Base-by-base conservation (phyloP, 2,797 vertebrate genomes). In the Bradypodion ventrale region DNA sequence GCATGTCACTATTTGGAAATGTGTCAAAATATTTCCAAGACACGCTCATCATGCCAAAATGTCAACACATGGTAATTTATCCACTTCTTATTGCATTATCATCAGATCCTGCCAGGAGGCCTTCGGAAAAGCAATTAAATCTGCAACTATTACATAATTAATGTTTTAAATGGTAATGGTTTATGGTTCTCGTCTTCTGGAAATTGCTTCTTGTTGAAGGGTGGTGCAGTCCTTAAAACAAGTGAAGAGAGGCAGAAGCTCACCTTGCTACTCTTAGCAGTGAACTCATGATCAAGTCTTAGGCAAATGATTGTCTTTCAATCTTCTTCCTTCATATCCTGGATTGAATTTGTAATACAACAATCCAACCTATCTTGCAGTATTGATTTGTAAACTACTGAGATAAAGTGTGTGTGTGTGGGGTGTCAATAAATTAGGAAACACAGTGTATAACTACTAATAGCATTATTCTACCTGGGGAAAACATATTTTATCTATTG, bases 11-110 rank as follows among this genome's bases (percentile, higher is more conserved):
- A 52, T 75, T 66, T 52, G 32, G 46, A 32, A 56, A 62, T 32
- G 16, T n/a, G n/a, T 73, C 37, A 80, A 70, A 70, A 52, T 40
- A 72, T 73, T 69, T 82, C 37, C 21, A 62, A 82, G n/a, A 44
- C 42, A 37, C 44, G 32, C n/a, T 59, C 19, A 12, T 40, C 7
- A 4, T 75, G 42, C 68, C 19, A 37, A 79, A 79, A 68, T 52
- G 63, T 69, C 78, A 81, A 81, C 19, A 37, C 32, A 56, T 66
- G 44, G n/a, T 74, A 75, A 80, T 32, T 52, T 37, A 37, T 56
- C 75, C 9, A 56, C 68, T 84, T 44, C 29, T 68, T 68, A 56
- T 10, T 72, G 10, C 66, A 75, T 75, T n/a, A 85, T 75, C 13
- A 8, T 25, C 32, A 35, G 59, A 80, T 35, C 52, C 62, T 68